Evolutionary conservation across 2,888 invertebrate genomes (phyloP), one percentile per base, ranked within the genome.

Genomic region (Agriotes lineatus): DNA sequence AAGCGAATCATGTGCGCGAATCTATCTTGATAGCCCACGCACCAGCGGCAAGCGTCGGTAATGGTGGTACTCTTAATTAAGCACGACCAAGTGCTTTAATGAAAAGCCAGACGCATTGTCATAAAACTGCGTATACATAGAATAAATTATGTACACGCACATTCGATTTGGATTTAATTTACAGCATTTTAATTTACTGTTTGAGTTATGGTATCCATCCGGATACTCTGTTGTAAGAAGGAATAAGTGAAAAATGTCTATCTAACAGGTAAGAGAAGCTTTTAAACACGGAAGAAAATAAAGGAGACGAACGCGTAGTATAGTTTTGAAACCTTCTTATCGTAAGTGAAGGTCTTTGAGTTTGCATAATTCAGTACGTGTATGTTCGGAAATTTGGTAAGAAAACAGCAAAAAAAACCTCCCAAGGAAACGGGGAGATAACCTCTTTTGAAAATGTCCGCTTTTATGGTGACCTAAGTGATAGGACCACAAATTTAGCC

Each of bases 11-110:
- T 18, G 25, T 61, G 61, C 37, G 37, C 48, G 35, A 61, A 48
- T 61, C 20, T 14, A 61, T 48, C 50, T 25, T 50, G 61, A 61
- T 61, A 62, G n/a, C 42, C 39, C 39, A 58, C 65, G 61, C 50
- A 22, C 50, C 30, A 60, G 45, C 59, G 16, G 39, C 9, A 10
- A 35, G 45, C 18, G 44, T 45, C 48, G 44, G 45, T 30, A 45
- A 59, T 45, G 30, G 18, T 18, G 39, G 42, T 45, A 59, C 33
- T 44, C 45, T 14, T 59, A 45, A 45, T 59, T 59, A 59, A 45
- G 45, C 52, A 52, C 52, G 52, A 33, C 16, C 52, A 35, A 33
- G 52, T 16, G 14, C 56, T 35, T 39, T 20, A 56, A 56, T 52
- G 52, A 52, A 52, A 52, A 33, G 52, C 18, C 22, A 30, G 18